A percentile compares a stretch with the other conserved stretches of the same genome.
These are phyloP conservation scores for Lepidiolamprologus cunningtoni DNA, from an alignment of 2,113 vertebrate genomes.

Conservation along the genomic window DNA sequence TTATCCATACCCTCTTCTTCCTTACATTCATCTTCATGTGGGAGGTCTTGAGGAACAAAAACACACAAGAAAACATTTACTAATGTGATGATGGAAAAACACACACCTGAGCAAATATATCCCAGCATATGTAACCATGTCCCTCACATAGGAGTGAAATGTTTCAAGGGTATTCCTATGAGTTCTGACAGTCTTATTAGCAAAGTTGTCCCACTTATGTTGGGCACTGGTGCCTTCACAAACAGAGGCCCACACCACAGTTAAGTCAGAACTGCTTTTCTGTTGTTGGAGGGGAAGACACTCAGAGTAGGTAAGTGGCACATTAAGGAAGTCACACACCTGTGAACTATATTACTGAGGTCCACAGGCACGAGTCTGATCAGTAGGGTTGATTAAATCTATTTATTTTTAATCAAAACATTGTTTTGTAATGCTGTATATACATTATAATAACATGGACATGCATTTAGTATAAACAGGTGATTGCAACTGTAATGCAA, in stretches of 20 bases:
- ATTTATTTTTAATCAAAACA: not conserved
- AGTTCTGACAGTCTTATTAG: not conserved
- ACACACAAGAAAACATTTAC: not conserved
- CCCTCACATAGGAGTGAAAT: not conserved
- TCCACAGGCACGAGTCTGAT: accelerated
- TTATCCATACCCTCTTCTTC: not conserved
- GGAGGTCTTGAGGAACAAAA: not conserved
- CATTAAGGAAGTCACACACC: not conserved
- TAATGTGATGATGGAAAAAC: not conserved
- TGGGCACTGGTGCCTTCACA: not conserved
- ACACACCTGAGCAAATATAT: not conserved
- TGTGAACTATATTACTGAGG: not conserved
- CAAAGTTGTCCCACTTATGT: not conserved
- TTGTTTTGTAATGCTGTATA: not conserved
- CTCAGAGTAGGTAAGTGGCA: not conserved
- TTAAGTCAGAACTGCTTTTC: not conserved
- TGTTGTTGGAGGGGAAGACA: not conserved
- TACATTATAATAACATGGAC: not conserved
- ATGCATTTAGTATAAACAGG: not conserved
- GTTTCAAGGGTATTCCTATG: not conserved
- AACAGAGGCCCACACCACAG: not conserved
- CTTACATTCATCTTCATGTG: accelerated
- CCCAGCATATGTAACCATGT: not conserved
- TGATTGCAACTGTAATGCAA: not conserved
- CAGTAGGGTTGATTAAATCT: accelerated